Evolutionary conservation across 1,140 invertebrate species (phyloP).

Genomic region (Riptortus pedestris): DNA sequence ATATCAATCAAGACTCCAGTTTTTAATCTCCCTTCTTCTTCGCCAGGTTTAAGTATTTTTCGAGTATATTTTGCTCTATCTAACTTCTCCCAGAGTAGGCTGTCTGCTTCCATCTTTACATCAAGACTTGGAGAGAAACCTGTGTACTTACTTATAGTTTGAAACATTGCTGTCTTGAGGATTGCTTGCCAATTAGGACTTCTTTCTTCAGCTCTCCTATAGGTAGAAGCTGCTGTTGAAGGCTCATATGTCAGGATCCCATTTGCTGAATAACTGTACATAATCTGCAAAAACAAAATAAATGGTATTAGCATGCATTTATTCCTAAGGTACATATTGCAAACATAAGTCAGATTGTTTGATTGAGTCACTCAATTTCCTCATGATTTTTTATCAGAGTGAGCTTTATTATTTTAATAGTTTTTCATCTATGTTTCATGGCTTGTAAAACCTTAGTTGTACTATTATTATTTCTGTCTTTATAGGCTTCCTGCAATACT

Average conservation of each 20-base stretch:
- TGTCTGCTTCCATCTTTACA: conserved; percentile 28
- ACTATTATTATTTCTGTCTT: too few species aligned
- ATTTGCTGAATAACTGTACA: background rate
- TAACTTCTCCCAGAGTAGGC: conserved; percentile 28
- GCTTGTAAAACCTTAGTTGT: too few species aligned
- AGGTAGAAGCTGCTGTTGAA: background rate
- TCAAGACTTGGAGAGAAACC: conserved; percentile 29
- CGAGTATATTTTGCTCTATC: conserved; percentile 17
- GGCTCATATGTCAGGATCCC: background rate
- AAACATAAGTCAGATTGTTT: too few species aligned
- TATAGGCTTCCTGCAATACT: too few species aligned
- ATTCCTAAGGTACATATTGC: too few species aligned
- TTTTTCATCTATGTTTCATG: too few species aligned
- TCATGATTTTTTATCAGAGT: too few species aligned
- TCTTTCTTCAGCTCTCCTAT: background rate
- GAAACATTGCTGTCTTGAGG: conserved; percentile 29
- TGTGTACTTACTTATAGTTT: conserved; percentile 27
- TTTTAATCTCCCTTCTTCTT: background rate
- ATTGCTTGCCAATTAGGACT: conserved; percentile 24
- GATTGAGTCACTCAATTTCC: too few species aligned
- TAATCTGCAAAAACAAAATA: background rate
- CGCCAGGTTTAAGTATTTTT: background rate
- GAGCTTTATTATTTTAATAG: too few species aligned
- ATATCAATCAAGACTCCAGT: conserved; percentile 7
- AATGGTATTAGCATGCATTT: background rate